phyloP scores from a whole-genome alignment of 2,113 vertebrate genomes.

The human (Homo sapiens) region GRCh38 chr5:24624001-24624500 shows the following conservation, averaged over 20 bases:
- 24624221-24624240: neutral
- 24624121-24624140: accelerated
- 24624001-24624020: neutral
- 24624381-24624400: neutral
- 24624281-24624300: neutral
- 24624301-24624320: neutral
- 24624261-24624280: neutral
- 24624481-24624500: neutral
- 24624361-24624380: neutral
- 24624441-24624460: neutral
- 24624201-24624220: neutral
- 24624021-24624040: neutral
- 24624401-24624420: neutral
- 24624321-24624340: neutral
- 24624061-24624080: neutral
- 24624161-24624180: neutral
- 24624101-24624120: neutral
- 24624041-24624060: neutral
- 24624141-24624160: neutral
- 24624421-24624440: neutral
- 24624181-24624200: neutral
- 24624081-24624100: neutral
- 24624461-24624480: too few species aligned
- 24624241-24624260: neutral
- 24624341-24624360: neutral